Evolutionary conservation across 2,888 invertebrate species (phyloP), one percentile per base, ranked within the genome.

Genomic region (Beris morrisii): DNA sequence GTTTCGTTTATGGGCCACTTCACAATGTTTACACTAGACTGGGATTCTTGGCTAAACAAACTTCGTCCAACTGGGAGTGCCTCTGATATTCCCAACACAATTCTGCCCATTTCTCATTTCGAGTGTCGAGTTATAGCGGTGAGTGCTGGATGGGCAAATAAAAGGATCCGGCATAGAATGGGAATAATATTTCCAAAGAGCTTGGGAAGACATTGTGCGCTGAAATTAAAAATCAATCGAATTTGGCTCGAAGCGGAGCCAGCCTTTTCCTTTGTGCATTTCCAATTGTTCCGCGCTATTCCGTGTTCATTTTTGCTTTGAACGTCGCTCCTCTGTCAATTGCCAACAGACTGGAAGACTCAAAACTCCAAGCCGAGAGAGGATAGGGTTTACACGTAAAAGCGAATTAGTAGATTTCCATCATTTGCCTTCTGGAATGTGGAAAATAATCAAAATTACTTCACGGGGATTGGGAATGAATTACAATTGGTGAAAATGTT

Each of bases 1-100:
- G 56, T 15, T 38, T 44, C 22, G 56, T 13, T 56, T 56, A 56
- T 13, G 44, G 22, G 22, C 56, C 52, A 52, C 52, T 52, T 52
- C 52, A 52, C 22, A 52, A 52, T 52, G 52, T 52, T 52, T 52
- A 52, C 52, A 52, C 22, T 7, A 52, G 52, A 13, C 22, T 28
- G 52, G 52, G 11, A 52, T 52, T 52, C 52, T 52, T 52, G 22
- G 7, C 30, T 15, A 22, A 13, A 53, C 53, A 28, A 15, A 28
- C 28, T 53, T 53, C 5, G 15, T 12, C 12, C 12, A 7, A 28
- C 53, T 28, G 22, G 53, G 30, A 53, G 22, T 53, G n/a, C 28
- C 12, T 5, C 15, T 5, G 9, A 38, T 38, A 38, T 38, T 9
- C 38, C 38, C 5, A 5, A 38, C 38, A 38, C 38, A 38, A 38